Percentiles rank a stretch among this genome's conserved stretches.
Conservation (phyloP, 2,888 invertebrate genomes). For the Glaucopsyche alexis region DNA sequence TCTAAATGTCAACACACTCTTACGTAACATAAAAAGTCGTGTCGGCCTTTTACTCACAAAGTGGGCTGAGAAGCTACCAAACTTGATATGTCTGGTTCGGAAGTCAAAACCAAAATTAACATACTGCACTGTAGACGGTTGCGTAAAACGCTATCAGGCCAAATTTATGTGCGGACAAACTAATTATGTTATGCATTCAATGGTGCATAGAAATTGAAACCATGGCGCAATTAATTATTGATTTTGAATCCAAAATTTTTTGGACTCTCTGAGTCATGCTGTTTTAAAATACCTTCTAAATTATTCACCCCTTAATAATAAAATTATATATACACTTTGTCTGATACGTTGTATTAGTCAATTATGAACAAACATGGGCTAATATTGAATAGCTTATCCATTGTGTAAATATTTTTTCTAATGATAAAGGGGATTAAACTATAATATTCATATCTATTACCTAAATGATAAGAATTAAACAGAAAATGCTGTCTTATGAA, state of each 20-base stretch:
- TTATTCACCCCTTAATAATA: background rate
- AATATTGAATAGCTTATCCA: too few species aligned
- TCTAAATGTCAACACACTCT: constrained; percentile 40
- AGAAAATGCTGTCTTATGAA: background rate
- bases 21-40: constrained; percentile 38
- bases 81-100: constrained; percentile 40
- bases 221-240: background rate
- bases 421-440: too few species aligned
- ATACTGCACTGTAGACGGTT: constrained; percentile 35
- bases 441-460: too few species aligned
- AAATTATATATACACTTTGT: too few species aligned
- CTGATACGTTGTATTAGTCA: too few species aligned
- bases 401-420: too few species aligned
- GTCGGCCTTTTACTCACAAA: constrained; percentile 40
- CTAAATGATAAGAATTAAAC: too few species aligned
- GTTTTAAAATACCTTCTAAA: background rate
- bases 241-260: background rate
- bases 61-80: constrained; percentile 40
- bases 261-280: background rate
- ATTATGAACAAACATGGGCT: too few species aligned
- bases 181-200: constrained; percentile 16
- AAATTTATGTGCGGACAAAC: constrained; percentile 7
- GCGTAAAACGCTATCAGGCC: constrained; percentile 17
- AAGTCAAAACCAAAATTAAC: constrained; percentile 38
- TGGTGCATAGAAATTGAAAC: background rate